phyloP scores from a whole-genome alignment of 2,797 vertebrate species.

The Champsocephalus esox region DNA sequence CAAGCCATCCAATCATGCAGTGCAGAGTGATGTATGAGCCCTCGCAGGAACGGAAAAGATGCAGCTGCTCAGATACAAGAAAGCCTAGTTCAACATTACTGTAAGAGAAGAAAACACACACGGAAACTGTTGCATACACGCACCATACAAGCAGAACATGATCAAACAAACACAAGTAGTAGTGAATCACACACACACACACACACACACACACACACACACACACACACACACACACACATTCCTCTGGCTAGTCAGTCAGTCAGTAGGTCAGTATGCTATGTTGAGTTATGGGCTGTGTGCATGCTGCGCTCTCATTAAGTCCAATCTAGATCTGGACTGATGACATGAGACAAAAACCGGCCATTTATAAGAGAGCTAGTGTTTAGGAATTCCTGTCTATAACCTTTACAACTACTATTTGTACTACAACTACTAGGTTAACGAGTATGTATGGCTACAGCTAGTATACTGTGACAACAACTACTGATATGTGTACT shows the following conservation, averaged over 20 bases:
- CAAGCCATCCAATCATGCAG: not conserved
- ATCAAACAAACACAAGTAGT: conserved; percentile 13
- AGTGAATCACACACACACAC: not conserved
- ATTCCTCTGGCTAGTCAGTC: conserved; percentile 29
- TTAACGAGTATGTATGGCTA: no score
- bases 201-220: not conserved
- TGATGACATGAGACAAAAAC: conserved; percentile 55
- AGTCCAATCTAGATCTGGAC: conserved; percentile 63
- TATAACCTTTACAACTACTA: not conserved
- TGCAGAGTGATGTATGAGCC: conserved; percentile 24
- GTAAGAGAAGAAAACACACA: conserved; percentile 3
- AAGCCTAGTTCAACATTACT: conserved; percentile 9
- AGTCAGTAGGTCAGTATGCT: conserved; percentile 64
- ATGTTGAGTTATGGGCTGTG: conserved; percentile 55
- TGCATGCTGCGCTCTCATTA: conserved; percentile 58
- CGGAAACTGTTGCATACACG: conserved; percentile 1
- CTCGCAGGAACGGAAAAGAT: conserved; percentile 1
- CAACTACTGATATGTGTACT: not conserved
- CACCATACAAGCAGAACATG: not conserved
- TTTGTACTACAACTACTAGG: no score
- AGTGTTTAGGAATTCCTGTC: conserved; percentile 16
- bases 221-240: not conserved
- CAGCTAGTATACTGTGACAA: not conserved
- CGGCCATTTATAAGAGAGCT: not conserved
- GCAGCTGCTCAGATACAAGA: conserved; percentile 27